Evolutionary conservation across 2,888 invertebrate genomes (phyloP).

Genomic region (Eupithecia abbreviata): DNA sequence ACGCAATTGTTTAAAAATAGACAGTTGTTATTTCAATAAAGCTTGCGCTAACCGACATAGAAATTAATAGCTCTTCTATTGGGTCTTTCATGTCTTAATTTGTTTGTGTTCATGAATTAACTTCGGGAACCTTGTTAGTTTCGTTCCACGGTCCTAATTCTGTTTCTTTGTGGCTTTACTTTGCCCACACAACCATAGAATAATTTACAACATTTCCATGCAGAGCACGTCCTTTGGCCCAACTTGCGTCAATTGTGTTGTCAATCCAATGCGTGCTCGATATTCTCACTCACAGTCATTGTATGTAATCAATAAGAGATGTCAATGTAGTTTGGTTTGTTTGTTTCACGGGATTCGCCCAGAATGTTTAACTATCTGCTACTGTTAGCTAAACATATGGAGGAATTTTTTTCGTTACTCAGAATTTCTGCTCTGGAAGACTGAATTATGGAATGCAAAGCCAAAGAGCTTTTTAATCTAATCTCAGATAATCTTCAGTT

Average conservation of each 20-base stretch:
- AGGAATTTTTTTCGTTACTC: not conserved
- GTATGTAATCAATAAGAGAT: slow-evolving; percentile 33
- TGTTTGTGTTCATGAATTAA: not conserved
- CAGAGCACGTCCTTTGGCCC: slow-evolving; percentile 52
- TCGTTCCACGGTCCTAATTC: not conserved
- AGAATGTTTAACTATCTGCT: not conserved
- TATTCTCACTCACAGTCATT: slow-evolving; percentile 38
- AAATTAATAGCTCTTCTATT: not conserved
- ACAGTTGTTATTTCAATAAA: not conserved
- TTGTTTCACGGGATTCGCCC: not conserved
- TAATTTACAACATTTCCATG: slow-evolving; percentile 37
- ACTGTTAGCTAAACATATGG: not conserved
- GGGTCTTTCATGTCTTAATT: not conserved
- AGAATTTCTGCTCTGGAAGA: not conserved
- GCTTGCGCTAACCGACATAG: not conserved
- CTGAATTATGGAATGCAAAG: not conserved
- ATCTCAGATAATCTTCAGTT: not conserved
- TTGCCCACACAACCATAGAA: not conserved
- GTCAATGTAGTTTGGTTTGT: not conserved
- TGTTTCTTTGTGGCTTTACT: not conserved
- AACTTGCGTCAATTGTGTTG: slow-evolving; percentile 54
- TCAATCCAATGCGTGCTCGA: slow-evolving; percentile 38
- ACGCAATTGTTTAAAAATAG: not conserved
- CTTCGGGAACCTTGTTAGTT: not conserved
- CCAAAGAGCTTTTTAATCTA: not conserved